Percentiles rank a stretch among this genome's conserved stretches.
Evolutionary conservation across 2,888 invertebrate genomes (phyloP).

Genomic region (Aproaerema taeniolella): DNA sequence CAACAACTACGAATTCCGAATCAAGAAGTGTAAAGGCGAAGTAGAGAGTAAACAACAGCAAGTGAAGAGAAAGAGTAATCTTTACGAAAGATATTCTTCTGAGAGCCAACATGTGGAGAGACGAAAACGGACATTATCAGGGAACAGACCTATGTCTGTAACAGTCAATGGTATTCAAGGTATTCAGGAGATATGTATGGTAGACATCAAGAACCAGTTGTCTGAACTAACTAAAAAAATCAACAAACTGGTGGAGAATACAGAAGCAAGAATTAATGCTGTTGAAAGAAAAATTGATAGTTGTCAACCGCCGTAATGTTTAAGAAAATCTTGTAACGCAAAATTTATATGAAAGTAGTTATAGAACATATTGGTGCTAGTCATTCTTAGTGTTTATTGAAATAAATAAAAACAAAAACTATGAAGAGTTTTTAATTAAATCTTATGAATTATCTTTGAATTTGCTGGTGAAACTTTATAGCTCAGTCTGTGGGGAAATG

Average conservation of each 20-base stretch:
- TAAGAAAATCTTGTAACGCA: too few species aligned
- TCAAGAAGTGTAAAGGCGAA: slow-evolving; percentile 46
- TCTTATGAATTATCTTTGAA: too few species aligned
- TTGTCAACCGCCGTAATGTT: slow-evolving; percentile 27
- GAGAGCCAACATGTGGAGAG: slow-evolving; percentile 63
- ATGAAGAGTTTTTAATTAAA: too few species aligned
- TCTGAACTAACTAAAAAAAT: slow-evolving; percentile 57
- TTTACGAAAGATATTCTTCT: slow-evolving; percentile 59
- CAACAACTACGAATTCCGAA: slow-evolving; percentile 62
- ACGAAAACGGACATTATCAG: slow-evolving; percentile 52
- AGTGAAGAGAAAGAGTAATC: slow-evolving; percentile 65
- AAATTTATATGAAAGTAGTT: too few species aligned
- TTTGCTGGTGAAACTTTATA: too few species aligned
- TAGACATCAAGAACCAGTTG: slow-evolving; percentile 63
- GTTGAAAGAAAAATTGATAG: slow-evolving; percentile 50
- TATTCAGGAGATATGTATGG: slow-evolving; percentile 70
- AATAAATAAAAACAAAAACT: too few species aligned
- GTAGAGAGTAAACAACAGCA: slow-evolving; percentile 42
- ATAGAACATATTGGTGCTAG: too few species aligned
- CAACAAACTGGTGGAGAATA: slow-evolving; percentile 52
- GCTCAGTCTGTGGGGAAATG: too few species aligned
- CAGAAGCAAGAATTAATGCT: slow-evolving; percentile 41
- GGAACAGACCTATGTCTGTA: slow-evolving; percentile 50
- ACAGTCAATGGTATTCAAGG: slow-evolving; percentile 64
- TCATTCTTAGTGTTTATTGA: too few species aligned